Conservation (phyloP, 1,140 invertebrate species). For the Drosophila pseudoobscura region DNA sequence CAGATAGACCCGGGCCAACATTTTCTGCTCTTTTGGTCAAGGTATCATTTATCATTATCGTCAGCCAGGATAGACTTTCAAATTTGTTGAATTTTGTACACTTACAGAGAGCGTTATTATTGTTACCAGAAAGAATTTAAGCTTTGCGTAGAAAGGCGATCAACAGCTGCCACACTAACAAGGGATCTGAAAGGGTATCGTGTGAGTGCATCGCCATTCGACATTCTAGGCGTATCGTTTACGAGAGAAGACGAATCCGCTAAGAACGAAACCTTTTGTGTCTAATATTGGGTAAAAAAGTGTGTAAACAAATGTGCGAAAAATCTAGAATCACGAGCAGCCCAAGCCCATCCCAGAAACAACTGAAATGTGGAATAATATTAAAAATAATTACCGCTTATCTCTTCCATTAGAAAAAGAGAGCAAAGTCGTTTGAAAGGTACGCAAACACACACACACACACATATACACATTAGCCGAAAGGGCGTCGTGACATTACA, state of each 20-base stretch:
- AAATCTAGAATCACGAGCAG: slow-evolving; percentile 7
- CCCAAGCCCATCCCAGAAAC: no score
- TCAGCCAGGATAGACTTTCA: slow-evolving; percentile 20
- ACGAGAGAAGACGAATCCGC: slow-evolving; percentile 18
- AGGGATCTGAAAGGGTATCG: no score
- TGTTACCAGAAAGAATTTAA: no score
- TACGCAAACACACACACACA: slow-evolving; percentile 42
- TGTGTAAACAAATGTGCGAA: slow-evolving; percentile 40
- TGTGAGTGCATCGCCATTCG: slow-evolving; percentile 17
- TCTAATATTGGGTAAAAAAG: slow-evolving; percentile 3
- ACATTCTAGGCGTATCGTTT: slow-evolving; percentile 26
- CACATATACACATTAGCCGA: neutral
- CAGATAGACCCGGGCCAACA: slow-evolving; percentile 37
- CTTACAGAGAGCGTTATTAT: no score
- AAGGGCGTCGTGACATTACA: slow-evolving; percentile 34
- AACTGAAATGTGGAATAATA: slow-evolving; percentile 19
- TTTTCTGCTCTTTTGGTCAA: slow-evolving; percentile 11
- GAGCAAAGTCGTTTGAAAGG: slow-evolving; percentile 73
- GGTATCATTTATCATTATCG: slow-evolving; percentile 11
- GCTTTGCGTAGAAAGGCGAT: no score
- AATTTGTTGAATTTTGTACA: slow-evolving; percentile 11
- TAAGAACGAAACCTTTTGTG: no score
- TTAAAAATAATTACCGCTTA: slow-evolving; percentile 49
- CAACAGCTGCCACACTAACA: no score
- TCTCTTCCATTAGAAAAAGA: slow-evolving; percentile 36